Base-by-base conservation (phyloP, 2,113 vertebrate species). In the Microtus ochrogaster region DNA sequence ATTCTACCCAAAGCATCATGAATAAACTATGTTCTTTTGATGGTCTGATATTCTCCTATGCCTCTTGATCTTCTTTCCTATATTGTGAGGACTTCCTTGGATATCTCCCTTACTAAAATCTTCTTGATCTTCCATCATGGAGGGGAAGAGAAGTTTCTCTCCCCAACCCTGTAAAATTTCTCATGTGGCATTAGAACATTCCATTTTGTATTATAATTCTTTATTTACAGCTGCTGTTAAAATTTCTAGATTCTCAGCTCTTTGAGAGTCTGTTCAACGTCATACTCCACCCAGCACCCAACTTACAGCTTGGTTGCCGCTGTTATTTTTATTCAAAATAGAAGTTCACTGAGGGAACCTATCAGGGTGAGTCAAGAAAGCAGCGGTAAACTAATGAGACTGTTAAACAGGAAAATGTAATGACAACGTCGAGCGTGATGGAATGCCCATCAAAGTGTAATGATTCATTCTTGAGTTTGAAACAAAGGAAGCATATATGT, bases 381-480 rank as follows among this genome's bases (percentile, higher is more conserved):
- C 66, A 92, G 61, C 16, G 19, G 86, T 92, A 94, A 94, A 97
- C 96, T 90, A 97, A 95, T 79, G 87, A 94, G 84, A 92, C n/a
- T 94, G 24, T 90, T 94, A 92, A 96, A 92, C 47, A 97, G 78
- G n/a, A 95, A 96, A 96, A 94, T 94, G 82, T 94, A 90, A 89
- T 77, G 97, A 89, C n/a, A 78, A 58, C 33, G 39, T 92, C 55
- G 58, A 22, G 21, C 94, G 58, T 89, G 81, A 97, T 61, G 22
- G 85, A 97, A 96, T 92, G 89, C 36, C 95, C 94, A 96, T 96
- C 94, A 96, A 95, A 96, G 61, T 89, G 85, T 87, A 94, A 96
- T 97, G 85, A 95, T 96, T 96, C 94, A 91, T 95, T 94, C 83
- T 96, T 90, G 63, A 94, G 94, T 95, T 94, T 84, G 91, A 97